Conservation (phyloP, 2,888 invertebrate species). For the Tryphoninae sp. region DNA sequence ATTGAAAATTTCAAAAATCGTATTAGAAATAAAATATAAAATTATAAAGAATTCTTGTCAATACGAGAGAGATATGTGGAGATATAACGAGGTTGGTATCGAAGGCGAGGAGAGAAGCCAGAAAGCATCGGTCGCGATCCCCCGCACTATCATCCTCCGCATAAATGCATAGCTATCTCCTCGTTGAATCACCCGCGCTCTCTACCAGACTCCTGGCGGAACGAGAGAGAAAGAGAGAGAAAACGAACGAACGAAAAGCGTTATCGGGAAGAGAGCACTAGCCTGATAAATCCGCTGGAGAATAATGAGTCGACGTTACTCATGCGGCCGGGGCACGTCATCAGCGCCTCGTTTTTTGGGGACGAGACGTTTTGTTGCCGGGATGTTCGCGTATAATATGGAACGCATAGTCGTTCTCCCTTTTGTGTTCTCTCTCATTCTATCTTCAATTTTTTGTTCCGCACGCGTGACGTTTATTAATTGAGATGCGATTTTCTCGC, state of each 20-base stretch:
- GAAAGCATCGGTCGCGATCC: slow-evolving; percentile 49
- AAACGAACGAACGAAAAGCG: slow-evolving; percentile 76
- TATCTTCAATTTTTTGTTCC: slow-evolving; percentile 34
- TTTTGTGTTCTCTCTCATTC: slow-evolving; percentile 32
- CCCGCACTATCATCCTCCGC: slow-evolving; percentile 62
- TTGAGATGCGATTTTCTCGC: slow-evolving; percentile 53
- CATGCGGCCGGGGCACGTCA: slow-evolving; percentile 71
- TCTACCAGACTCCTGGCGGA: slow-evolving; percentile 38
- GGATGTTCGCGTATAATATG: slow-evolving; percentile 45
- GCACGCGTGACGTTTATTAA: slow-evolving; percentile 44
- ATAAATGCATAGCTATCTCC: slow-evolving; percentile 77
- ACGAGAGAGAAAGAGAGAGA: slow-evolving; percentile 46
- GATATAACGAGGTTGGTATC: slow-evolving; percentile 43
- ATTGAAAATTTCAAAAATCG: too few species aligned
- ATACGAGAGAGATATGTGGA: too few species aligned
- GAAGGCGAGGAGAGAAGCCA: slow-evolving; percentile 52
- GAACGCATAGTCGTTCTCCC: slow-evolving; percentile 20
- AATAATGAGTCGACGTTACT: slow-evolving; percentile 79
- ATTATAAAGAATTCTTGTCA: too few species aligned
- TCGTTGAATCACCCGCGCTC: slow-evolving; percentile 72
- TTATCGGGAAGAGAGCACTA: slow-evolving; percentile 74
- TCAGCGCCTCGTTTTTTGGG: slow-evolving; percentile 59
- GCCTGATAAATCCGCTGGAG: slow-evolving; percentile 78
- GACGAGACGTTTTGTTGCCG: slow-evolving; percentile 27
- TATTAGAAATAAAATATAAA: too few species aligned